Evolutionary conservation across 2,888 invertebrate species (phyloP).

Genomic region (Drosophila maculinotata): DNA sequence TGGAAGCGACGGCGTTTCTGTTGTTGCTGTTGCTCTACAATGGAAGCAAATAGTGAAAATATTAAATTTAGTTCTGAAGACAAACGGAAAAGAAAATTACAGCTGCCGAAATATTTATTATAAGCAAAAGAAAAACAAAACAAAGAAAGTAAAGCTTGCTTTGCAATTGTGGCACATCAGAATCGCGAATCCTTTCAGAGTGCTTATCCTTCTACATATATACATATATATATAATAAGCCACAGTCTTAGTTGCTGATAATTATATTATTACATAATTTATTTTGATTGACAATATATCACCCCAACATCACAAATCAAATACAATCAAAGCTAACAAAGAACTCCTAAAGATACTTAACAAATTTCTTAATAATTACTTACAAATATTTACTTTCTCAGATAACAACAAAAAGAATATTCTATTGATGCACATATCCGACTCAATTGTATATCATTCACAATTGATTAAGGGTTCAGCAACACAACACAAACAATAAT

Average conservation of each 20-base stretch:
- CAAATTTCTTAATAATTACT: neutral
- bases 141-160: constrained; percentile 17
- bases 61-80: constrained; percentile 30
- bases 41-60: constrained; percentile 11
- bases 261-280: no score
- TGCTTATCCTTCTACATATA: no score
- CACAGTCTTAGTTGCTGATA: no score
- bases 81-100: constrained; percentile 3
- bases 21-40: constrained; percentile 82
- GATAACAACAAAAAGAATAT: neutral
- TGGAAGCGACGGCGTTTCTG: constrained; percentile 84
- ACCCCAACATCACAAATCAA: no score
- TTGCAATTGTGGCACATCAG: neutral
- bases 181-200: neutral
- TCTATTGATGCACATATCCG: no score
- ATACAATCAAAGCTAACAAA: no score
- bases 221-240: no score
- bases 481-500: constrained; percentile 28
- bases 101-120: constrained; percentile 7
- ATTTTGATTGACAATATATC: no score
- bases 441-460: constrained; percentile 18
- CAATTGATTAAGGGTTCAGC: constrained; percentile 22
- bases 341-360: neutral
- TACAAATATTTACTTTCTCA: neutral
- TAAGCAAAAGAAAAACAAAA: neutral